phyloP scores from a whole-genome alignment of 2,888 invertebrate species.

The Phyllotreta striolata region DNA sequence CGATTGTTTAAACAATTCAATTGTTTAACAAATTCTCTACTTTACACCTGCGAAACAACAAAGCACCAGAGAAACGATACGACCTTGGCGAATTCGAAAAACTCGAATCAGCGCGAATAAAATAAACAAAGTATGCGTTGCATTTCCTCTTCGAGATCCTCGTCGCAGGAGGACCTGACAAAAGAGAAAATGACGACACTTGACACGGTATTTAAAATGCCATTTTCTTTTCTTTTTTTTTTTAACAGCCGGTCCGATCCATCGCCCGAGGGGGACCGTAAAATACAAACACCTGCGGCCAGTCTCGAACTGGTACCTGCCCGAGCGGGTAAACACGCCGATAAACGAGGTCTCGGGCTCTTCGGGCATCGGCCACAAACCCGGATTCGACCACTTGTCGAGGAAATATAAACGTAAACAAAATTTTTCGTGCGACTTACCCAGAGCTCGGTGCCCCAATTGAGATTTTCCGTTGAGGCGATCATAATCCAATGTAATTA shows the following conservation, averaged over 20 bases:
- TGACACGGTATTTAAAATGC: constrained; percentile 25
- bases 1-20: too few relatives aligned
- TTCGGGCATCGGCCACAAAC: too few relatives aligned
- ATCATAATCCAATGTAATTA: constrained; percentile 52
- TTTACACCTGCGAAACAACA: too few relatives aligned
- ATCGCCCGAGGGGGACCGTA: not conserved
- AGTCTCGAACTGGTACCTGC: constrained; percentile 35
- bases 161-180: too few relatives aligned
- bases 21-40: too few relatives aligned
- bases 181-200: constrained; percentile 22
- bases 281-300: constrained; percentile 35
- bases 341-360: not conserved
- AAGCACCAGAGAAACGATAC: too few relatives aligned
- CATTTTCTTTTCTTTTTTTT: constrained; percentile 18
- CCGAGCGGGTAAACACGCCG: not conserved
- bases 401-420: constrained; percentile 1
- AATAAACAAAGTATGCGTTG: too few relatives aligned
- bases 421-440: constrained; percentile 61
- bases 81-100: too few relatives aligned
- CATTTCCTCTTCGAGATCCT: too few relatives aligned
- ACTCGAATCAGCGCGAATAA: too few relatives aligned
- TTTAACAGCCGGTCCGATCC: not conserved
- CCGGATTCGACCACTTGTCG: too few relatives aligned
- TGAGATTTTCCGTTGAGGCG: constrained; percentile 60
- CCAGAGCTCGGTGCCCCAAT: constrained; percentile 76